Percentiles rank a stretch among this genome's conserved stretches.
These are phyloP conservation scores for Drosophila borealis DNA, from an alignment of 2,888 invertebrate genomes.

Conservation along the genomic window DNA sequence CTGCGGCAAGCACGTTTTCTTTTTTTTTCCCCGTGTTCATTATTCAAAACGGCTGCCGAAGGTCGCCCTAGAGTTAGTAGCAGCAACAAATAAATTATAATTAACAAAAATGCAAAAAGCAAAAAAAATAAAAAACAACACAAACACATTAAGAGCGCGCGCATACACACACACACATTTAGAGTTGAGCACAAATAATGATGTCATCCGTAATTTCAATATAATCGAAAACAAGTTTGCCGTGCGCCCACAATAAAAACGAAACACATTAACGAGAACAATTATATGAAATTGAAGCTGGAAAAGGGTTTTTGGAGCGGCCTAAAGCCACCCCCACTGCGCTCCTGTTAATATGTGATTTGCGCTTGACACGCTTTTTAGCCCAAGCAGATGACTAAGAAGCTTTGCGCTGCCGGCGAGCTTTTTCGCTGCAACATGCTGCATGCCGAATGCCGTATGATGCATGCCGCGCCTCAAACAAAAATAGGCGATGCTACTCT, in stretches of 20 bases:
- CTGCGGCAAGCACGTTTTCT: slow-evolving; percentile 45
- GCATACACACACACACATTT: slow-evolving; percentile 19
- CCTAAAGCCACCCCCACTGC: slow-evolving; percentile 19
- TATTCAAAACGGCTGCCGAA: slow-evolving; percentile 39
- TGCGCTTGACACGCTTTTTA: slow-evolving; percentile 64
- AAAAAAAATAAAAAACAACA: slow-evolving; percentile 19
- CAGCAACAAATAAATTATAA: slow-evolving; percentile 72
- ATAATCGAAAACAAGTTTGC: slow-evolving; percentile 72
- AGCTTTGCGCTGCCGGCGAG: slow-evolving; percentile 45
- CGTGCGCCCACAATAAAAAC: slow-evolving; percentile 28
- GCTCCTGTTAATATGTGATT: slow-evolving; percentile 47
- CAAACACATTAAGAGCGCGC: slow-evolving; percentile 32
- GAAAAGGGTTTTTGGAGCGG: slow-evolving; percentile 6
- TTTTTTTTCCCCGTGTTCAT: slow-evolving; percentile 8
- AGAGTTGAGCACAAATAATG: slow-evolving; percentile 68
- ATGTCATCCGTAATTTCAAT: slow-evolving; percentile 70
- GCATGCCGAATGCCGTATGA: slow-evolving; percentile 38
- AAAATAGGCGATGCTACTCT: slow-evolving; percentile 30
- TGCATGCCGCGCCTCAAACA: slow-evolving; percentile 37
- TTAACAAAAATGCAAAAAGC: slow-evolving; percentile 55
- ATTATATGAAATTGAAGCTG: slow-evolving; percentile 44
- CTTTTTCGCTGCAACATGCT: slow-evolving; percentile 38
- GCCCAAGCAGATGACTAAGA: slow-evolving; percentile 36
- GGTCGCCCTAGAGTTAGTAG: slow-evolving; percentile 71
- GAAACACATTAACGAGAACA: slow-evolving; percentile 8